phyloP scores from a whole-genome alignment of 2,113 vertebrate genomes.

The Trichomycterus rosablanca region DNA sequence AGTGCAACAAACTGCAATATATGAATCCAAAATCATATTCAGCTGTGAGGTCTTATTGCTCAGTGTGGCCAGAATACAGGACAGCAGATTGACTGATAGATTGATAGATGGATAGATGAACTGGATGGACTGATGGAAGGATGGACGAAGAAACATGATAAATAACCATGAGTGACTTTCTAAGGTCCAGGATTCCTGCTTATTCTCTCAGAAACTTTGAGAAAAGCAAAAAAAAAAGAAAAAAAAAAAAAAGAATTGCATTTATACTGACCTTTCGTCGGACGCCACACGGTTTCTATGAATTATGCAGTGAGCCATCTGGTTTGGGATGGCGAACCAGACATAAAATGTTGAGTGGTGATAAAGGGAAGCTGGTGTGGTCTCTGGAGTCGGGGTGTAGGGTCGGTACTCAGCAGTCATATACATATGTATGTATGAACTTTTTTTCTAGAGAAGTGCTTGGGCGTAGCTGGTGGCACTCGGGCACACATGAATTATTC shows the following conservation, averaged over 20 bases:
- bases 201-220: constrained; percentile 33
- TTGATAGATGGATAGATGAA: no score
- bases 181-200: constrained; percentile 23
- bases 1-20: background rate
- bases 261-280: constrained; percentile 35
- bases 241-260: constrained; percentile 12
- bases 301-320: constrained; percentile 45
- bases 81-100: background rate
- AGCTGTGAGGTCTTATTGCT: background rate
- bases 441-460: no score
- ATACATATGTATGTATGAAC: no score
- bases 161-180: constrained; percentile 16
- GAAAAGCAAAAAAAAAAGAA: constrained; percentile 9
- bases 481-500: no score
- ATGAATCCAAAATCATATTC: background rate
- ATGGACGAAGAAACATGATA: constrained; percentile 3
- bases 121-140: background rate
- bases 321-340: constrained; percentile 15
- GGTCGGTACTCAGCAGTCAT: background rate
- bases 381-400: background rate
- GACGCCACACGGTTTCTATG: constrained; percentile 25
- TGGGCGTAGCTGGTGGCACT: no score
- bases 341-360: background rate
- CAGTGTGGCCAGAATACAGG: background rate
- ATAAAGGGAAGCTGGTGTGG: background rate